Evolutionary conservation across 2,113 vertebrate genomes (phyloP), one percentile per base, ranked within the genome.

Genomic region (Tupaia tana): DNA sequence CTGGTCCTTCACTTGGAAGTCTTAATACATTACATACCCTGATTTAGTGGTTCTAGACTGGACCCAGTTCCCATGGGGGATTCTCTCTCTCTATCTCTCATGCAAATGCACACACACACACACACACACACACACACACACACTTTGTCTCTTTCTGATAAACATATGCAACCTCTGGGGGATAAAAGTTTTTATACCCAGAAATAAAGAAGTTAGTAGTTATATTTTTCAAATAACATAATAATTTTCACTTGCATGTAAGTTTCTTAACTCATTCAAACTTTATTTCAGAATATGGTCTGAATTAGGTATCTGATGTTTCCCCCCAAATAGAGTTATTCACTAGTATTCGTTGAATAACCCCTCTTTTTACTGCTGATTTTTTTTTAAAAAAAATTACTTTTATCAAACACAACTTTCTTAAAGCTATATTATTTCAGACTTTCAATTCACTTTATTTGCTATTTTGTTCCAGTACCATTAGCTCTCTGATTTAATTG

Each of bases 321-420:
- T 93, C 59, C 18, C 18, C 16, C 31, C 29, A 94, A 90, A 94
- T 79, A 83, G 64, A 15, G 20, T 52, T 16, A 31, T 31, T 84
- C 52, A 74, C 9, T 56, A 80, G 20, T 22, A 80, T 84, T 91
- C 83, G 25, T 84, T 83, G 12, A 71, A 31, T 81, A 86, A 89
- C 70, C 75, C 27, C 4, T 31, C 19, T 43, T 82, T 93, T 89
- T 24, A 83, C 11, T 82, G 24, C 29, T 96, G n/a, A 82, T 74
- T 84, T 54, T 59, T 74, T 84, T 54, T 59, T 87, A 85, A 78
- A 85, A 22, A 85, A 78, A 85, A 22, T 94, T 71, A 59, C 27
- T 90, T 86, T 90, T 83, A 75, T 78, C 56, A 75, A 87, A 63
- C 27, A 74, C 29, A 90, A 91, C 83, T 73, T 92, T 77, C 3